Percentiles rank a stretch among this genome's conserved stretches.
Conservation (phyloP, 2,113 vertebrate species). For the Campylomormyrus tamandua region DNA sequence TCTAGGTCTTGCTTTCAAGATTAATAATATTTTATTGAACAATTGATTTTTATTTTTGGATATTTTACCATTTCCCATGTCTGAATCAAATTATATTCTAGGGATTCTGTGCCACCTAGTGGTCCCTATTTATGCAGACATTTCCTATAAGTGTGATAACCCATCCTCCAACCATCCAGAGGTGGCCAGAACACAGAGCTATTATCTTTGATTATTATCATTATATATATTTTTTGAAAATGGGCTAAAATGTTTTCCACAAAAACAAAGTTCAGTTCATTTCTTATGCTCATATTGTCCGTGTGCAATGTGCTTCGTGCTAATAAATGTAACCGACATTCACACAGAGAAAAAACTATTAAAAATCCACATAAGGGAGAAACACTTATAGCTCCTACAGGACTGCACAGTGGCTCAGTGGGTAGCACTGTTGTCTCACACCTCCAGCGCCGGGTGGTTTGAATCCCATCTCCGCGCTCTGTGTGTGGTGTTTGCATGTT, state of each 20-base stretch:
- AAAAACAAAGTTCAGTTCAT: background rate
- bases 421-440: background rate
- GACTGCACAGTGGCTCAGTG: background rate
- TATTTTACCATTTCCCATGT: background rate
- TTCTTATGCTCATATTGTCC: background rate
- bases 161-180: background rate
- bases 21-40: background rate
- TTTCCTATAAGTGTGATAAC: background rate
- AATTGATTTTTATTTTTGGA: background rate
- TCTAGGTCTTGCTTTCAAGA: background rate
- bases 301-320: background rate
- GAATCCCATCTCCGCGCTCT: background rate
- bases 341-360: background rate
- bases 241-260: background rate
- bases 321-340: background rate
- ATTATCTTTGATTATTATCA: background rate
- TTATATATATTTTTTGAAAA: background rate
- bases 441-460: background rate
- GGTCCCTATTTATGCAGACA: background rate
- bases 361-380: background rate
- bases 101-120: constrained; percentile 25
- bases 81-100: constrained; percentile 7
- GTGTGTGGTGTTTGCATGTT: background rate
- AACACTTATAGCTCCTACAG: background rate
- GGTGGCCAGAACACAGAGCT: background rate